A percentile compares a stretch with the other conserved stretches of the same genome.
Conservation (phyloP, 2,888 invertebrate genomes). For the Nymphalis urticae region DNA sequence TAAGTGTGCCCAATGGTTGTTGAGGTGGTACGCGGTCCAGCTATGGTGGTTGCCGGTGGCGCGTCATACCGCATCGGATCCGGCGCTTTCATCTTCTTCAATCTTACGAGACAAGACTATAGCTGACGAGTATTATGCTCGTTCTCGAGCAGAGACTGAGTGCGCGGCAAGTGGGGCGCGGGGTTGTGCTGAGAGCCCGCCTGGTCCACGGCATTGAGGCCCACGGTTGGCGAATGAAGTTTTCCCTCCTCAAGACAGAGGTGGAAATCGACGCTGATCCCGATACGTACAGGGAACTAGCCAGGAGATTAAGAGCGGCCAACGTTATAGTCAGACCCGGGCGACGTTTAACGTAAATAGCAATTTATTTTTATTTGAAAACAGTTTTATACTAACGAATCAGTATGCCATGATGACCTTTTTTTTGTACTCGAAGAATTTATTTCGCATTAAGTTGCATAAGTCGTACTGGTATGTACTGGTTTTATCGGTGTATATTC, state of each 20-base stretch:
- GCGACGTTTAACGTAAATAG: conserved; percentile 68
- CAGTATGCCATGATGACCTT: too few relatives aligned
- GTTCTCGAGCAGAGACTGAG: conserved; percentile 77
- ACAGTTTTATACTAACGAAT: neutral
- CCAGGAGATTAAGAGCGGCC: conserved; percentile 63
- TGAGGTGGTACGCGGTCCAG: conserved; percentile 62
- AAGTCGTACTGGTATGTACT: neutral
- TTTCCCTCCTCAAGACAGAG: conserved; percentile 68
- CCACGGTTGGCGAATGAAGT: conserved; percentile 75
- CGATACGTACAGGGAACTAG: conserved; percentile 65
- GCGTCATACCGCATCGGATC: conserved; percentile 63
- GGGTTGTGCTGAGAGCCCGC: conserved; percentile 66
- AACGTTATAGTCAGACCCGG: conserved; percentile 68
- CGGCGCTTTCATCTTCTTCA: conserved; percentile 75
- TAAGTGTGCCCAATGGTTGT: conserved; percentile 70
- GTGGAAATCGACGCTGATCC: conserved; percentile 75
- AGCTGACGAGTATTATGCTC: conserved; percentile 80
- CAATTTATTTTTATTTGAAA: neutral
- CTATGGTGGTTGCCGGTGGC: conserved; percentile 71
- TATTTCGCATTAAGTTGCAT: too few relatives aligned
- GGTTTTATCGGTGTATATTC: neutral
- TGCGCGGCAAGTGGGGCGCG: conserved; percentile 67
- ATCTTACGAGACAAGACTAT: conserved; percentile 75
- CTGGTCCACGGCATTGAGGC: conserved; percentile 72
- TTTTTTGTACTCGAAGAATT: too few relatives aligned